Conservation (phyloP, 2,888 invertebrate genomes). For the Andrena bucephala region DNA sequence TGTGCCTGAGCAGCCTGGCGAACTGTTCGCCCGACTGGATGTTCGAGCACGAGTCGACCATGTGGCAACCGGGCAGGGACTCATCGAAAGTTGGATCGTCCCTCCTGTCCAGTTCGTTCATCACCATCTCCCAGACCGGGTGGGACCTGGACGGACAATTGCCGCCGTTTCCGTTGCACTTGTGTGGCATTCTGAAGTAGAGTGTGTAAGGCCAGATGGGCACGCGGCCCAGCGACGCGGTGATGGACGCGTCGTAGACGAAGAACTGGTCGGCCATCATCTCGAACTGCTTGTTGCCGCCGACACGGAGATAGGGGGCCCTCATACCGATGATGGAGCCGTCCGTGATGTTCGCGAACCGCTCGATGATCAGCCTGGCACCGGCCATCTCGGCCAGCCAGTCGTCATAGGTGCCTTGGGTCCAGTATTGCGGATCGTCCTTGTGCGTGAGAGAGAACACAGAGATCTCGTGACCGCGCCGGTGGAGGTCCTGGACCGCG, state of each 20-base stretch:
- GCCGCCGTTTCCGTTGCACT: constrained; percentile 97
- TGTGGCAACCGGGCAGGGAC: constrained; percentile 96
- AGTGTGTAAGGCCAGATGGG: constrained; percentile 99
- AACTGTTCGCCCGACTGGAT: constrained; percentile 96
- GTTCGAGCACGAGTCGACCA: constrained; percentile 97
- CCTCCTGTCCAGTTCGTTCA: constrained; percentile 97
- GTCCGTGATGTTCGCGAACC: constrained; percentile 96
- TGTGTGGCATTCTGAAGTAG: constrained; percentile 98
- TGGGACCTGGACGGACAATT: constrained; percentile 95
- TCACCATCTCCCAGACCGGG: constrained; percentile 98
- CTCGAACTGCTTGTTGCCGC: constrained; percentile 97
- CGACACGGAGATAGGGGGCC: constrained; percentile 95
- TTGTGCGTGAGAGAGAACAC: constrained; percentile 97
- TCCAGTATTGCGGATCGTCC: constrained; percentile 96
- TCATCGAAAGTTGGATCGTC: constrained; percentile 98
- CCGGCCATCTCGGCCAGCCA: constrained; percentile 98
- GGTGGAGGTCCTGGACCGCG: constrained; percentile 94
- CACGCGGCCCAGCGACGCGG: constrained; percentile 94
- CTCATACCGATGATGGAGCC: constrained; percentile 93
- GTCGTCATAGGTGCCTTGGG: constrained; percentile 93
- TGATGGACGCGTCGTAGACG: constrained; percentile 97
- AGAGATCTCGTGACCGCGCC: constrained; percentile 96
- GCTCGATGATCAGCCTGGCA: constrained; percentile 93
- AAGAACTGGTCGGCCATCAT: constrained; percentile 99
- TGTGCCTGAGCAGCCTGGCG: constrained; percentile 94